These are phyloP conservation scores for Horisme vitalbata DNA, from an alignment of 2,888 invertebrate genomes.

Conservation along the genomic window DNA sequence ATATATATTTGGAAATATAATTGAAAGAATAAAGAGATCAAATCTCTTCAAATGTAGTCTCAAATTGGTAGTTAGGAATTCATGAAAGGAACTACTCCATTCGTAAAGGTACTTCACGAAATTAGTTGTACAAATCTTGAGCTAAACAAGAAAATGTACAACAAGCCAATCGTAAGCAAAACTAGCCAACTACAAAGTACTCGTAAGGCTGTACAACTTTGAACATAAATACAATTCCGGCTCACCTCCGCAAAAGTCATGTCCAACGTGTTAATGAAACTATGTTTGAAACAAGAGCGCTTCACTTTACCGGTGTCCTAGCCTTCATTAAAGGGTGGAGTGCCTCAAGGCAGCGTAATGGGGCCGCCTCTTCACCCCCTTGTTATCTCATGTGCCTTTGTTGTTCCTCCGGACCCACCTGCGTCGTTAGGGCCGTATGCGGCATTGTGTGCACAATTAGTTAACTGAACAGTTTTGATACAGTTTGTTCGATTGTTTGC, in stretches of 20 bases:
- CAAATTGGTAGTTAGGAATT: no score
- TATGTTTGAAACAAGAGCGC: conserved; percentile 49
- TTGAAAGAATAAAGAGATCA: no score
- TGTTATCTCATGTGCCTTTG: conserved; percentile 73
- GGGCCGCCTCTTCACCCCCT: conserved; percentile 65
- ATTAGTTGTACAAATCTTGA: conserved; percentile 1
- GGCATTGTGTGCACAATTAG: conserved; percentile 69
- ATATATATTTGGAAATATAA: no score
- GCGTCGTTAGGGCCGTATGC: conserved; percentile 41
- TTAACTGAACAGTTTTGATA: conserved; percentile 66
- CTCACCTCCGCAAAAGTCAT: conserved; percentile 34
- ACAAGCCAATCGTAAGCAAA: conserved; percentile 3
- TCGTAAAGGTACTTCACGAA: background rate
- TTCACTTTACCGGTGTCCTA: conserved; percentile 55
- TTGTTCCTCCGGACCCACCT: conserved; percentile 32
- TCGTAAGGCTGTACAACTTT: conserved; percentile 14
- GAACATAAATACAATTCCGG: conserved; percentile 20
- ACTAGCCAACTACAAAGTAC: conserved; percentile 10
- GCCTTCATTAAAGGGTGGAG: conserved; percentile 55
- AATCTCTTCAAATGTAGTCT: no score
- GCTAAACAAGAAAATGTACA: conserved; percentile 7
- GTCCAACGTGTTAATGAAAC: conserved; percentile 48
- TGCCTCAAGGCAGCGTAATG: conserved; percentile 65
- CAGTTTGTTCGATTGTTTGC: conserved; percentile 44
- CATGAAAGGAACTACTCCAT: background rate